Evolutionary conservation across 1,140 invertebrate genomes (phyloP).

Genomic region (Argopecten irradians): DNA sequence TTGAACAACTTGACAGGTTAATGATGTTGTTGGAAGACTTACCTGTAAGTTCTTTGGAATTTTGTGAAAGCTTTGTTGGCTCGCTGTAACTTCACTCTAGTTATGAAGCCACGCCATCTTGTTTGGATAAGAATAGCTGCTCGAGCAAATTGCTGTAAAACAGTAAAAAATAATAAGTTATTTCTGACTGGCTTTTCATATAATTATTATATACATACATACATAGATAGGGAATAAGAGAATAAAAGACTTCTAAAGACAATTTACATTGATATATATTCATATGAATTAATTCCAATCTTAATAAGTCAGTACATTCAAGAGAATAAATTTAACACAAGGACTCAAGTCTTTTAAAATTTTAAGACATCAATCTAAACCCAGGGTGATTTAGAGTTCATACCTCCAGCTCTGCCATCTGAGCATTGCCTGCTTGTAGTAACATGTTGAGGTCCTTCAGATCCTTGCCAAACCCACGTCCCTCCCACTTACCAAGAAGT

Average conservation of each 20-base stretch:
- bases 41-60: constrained; percentile 74
- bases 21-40: constrained; percentile 19
- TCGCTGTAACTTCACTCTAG: constrained; percentile 65
- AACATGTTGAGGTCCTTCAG: constrained; percentile 66
- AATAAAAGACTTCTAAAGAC: too few species aligned
- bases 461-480: constrained; percentile 70
- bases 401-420: constrained; percentile 70
- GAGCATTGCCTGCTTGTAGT: constrained; percentile 70
- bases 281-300: too few species aligned
- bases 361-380: too few species aligned
- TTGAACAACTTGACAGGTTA: background rate
- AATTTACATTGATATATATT: too few species aligned
- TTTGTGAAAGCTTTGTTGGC: constrained; percentile 71
- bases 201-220: too few species aligned
- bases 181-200: too few species aligned
- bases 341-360: too few species aligned
- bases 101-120: constrained; percentile 69
- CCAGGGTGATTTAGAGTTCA: background rate
- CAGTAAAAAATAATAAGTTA: constrained; percentile 23
- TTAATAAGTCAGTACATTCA: too few species aligned
- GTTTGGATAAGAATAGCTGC: constrained; percentile 72
- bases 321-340: too few species aligned
- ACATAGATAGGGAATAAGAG: too few species aligned
- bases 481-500: constrained; percentile 69
- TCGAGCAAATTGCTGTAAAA: constrained; percentile 65